These are phyloP conservation scores for Avahi laniger DNA, from an alignment of 2,797 vertebrate species.

Conservation along the genomic window DNA sequence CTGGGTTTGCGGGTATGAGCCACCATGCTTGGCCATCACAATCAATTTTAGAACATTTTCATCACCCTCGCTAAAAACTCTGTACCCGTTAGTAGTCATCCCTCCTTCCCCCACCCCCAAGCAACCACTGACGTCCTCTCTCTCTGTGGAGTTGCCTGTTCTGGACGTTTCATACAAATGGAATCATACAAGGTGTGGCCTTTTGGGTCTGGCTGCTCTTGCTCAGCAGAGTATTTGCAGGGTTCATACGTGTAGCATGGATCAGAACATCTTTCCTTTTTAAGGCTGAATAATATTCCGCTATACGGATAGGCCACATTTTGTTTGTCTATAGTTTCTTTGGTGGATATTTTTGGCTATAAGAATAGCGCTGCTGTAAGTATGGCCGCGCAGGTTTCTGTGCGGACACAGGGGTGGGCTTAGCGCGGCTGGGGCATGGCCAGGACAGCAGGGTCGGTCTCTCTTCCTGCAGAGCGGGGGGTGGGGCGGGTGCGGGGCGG, in stretches of 20 bases:
- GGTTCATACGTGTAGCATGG: fast-evolving
- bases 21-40: too few relatives aligned
- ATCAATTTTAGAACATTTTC: neutral
- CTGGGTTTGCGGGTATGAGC: too few relatives aligned
- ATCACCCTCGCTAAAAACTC: neutral
- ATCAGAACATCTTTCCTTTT: neutral
- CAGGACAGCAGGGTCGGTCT: neutral
- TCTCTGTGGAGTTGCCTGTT: neutral
- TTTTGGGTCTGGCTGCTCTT: neutral
- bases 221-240: too few relatives aligned
- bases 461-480: neutral
- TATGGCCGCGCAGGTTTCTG: fast-evolving
- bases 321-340: neutral
- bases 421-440: neutral
- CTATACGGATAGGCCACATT: fast-evolving
- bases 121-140: fast-evolving
- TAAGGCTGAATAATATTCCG: neutral
- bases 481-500: too few relatives aligned
- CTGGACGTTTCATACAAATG: neutral
- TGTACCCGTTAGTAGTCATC: neutral
- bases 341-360: fast-evolving
- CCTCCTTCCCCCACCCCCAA: neutral
- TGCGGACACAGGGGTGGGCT: neutral
- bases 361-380: too few relatives aligned
- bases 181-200: fast-evolving